A percentile compares a stretch with the other conserved stretches of the same genome.
These are phyloP conservation scores for Hipposideros armiger DNA, from an alignment of 2,113 vertebrate genomes.

Conservation along the genomic window DNA sequence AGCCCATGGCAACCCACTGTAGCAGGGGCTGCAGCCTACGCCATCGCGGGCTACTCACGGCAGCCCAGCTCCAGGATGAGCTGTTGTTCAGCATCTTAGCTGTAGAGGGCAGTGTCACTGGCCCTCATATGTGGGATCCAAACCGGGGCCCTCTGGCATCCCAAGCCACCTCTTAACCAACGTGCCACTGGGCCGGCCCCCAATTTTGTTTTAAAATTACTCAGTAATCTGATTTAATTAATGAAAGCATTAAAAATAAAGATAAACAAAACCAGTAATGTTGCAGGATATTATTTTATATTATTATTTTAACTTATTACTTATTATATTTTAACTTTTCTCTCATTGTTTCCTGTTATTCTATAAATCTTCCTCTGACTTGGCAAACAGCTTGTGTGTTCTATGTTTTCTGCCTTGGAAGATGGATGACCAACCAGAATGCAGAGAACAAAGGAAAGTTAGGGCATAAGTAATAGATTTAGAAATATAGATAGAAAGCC, in stretches of 20 bases:
- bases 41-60: too few relatives aligned
- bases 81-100: too few relatives aligned
- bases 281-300: background rate
- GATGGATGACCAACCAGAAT: background rate
- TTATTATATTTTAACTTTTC: background rate
- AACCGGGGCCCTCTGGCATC: too few relatives aligned
- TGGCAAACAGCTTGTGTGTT: background rate
- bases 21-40: too few relatives aligned
- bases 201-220: background rate
- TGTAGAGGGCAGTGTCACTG: too few relatives aligned
- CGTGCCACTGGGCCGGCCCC: too few relatives aligned
- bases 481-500: background rate
- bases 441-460: background rate
- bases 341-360: background rate
- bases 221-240: conserved; percentile 3
- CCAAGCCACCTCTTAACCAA: too few relatives aligned
- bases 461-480: background rate
- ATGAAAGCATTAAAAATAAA: background rate
- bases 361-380: background rate
- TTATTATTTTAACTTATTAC: background rate
- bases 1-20: too few relatives aligned
- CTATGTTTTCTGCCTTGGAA: background rate
- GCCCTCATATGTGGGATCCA: too few relatives aligned
- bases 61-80: too few relatives aligned
- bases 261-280: background rate